phyloP scores from a whole-genome alignment of 2,888 invertebrate genomes.

The Sisyra terminalis region DNA sequence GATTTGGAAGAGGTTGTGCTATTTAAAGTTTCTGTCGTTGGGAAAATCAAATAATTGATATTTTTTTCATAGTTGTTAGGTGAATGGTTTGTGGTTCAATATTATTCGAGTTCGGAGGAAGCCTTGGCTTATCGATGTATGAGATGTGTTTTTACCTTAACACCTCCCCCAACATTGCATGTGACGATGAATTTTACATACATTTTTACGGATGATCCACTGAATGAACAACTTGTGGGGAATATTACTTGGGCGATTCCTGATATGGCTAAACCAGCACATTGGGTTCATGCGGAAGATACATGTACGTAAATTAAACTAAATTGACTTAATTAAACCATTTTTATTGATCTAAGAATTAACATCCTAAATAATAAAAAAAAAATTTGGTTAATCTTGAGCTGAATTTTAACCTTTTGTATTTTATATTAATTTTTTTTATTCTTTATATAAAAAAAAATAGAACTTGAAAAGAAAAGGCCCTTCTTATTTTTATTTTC shows the following conservation, averaged over 20 bases:
- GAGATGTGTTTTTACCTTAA: constrained; percentile 51
- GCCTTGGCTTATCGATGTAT: constrained; percentile 73
- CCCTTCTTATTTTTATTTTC: too few relatives aligned
- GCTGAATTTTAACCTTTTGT: too few relatives aligned
- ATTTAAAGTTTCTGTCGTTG: too few relatives aligned
- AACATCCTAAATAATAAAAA: too few relatives aligned
- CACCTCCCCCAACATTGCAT: constrained; percentile 26
- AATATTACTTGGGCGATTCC: constrained; percentile 79
- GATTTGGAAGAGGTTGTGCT: constrained; percentile 47
- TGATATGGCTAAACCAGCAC: constrained; percentile 53
- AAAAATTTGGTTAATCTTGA: too few relatives aligned
- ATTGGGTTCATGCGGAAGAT: constrained; percentile 76
- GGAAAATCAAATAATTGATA: too few relatives aligned
- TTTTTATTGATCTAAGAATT: too few relatives aligned
- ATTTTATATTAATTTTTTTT: too few relatives aligned
- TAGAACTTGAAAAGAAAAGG: too few relatives aligned
- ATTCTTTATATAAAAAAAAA: too few relatives aligned
- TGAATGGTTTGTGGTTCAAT: constrained; percentile 72
- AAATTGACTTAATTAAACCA: too few relatives aligned
- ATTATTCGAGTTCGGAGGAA: constrained; percentile 80
- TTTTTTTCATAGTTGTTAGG: constrained; percentile 47
- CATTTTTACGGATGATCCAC: constrained; percentile 69
- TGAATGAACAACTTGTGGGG: constrained; percentile 60
- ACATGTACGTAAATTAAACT: constrained; percentile 42
- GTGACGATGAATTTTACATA: constrained; percentile 83